Conservation (phyloP, 92 coral and sea anemone species). For the Galaxea fascicularis region DNA sequence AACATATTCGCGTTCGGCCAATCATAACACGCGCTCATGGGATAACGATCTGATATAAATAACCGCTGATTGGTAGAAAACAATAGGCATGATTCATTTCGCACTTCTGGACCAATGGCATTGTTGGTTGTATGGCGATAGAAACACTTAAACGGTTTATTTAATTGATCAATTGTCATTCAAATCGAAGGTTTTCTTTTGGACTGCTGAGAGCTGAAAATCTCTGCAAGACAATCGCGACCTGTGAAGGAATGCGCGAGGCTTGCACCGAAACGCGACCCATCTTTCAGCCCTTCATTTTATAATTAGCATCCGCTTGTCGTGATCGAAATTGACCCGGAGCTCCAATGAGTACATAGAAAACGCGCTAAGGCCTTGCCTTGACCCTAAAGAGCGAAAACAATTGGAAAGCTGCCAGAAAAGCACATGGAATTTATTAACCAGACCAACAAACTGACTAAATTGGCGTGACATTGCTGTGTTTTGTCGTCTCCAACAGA, state of each 20-base stretch:
- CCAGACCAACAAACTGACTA: conserved; percentile 31
- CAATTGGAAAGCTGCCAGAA: conserved; percentile 82
- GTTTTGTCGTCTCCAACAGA: conserved; percentile 28
- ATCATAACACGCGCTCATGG: conserved; percentile 66
- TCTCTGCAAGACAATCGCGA: not conserved
- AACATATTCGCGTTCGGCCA: conserved; percentile 67
- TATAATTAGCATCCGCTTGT: conserved; percentile 1
- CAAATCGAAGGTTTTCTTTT: conserved; percentile 72
- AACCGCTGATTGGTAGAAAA: conserved; percentile 90
- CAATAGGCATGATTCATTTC: conserved; percentile 83
- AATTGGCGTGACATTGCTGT: conserved; percentile 63
- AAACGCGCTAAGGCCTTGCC: conserved; percentile 6
- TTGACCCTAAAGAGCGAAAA: conserved; percentile 40
- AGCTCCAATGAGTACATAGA: not conserved
- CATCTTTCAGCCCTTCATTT: not conserved
- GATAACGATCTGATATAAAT: conserved; percentile 83
- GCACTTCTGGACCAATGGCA: conserved; percentile 90
- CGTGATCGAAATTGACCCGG: not conserved
- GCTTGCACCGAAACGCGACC: conserved; percentile 1
- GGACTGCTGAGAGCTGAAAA: conserved; percentile 40
- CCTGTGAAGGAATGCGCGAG: conserved; percentile 44
- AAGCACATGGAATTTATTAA: conserved; percentile 96
- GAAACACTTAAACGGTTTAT: conserved; percentile 96
- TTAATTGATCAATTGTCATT: conserved; percentile 97
- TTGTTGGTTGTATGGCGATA: conserved; percentile 79